phyloP scores from a whole-genome alignment of 2,113 vertebrate genomes.

The Platanista minor region DNA sequence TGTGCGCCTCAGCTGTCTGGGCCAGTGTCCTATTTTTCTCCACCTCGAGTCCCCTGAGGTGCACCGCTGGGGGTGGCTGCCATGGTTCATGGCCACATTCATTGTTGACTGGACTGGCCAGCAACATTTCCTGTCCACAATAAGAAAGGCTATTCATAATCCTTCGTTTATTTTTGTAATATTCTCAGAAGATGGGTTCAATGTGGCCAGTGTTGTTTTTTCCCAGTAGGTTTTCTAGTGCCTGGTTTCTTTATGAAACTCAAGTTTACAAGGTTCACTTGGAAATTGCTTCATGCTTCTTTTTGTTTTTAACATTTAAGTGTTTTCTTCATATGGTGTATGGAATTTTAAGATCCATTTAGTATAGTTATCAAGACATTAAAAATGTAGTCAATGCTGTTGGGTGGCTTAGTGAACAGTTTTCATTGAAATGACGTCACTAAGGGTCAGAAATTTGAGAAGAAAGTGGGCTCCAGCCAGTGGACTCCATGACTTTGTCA shows the following conservation, averaged over 20 bases:
- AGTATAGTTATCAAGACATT: not conserved
- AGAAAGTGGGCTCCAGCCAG: not conserved
- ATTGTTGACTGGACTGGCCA: no score
- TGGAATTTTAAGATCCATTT: slow-evolving; percentile 50
- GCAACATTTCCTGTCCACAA: no score
- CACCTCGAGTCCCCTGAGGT: no score
- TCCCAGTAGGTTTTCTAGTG: not conserved
- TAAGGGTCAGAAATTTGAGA: slow-evolving; percentile 61
- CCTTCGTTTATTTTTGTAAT: slow-evolving; percentile 51
- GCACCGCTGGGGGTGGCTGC: no score
- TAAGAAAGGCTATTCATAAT: slow-evolving; percentile 32
- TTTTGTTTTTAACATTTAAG: no score
- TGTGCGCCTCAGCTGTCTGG: no score
- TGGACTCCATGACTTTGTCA: not conserved
- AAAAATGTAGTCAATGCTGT: not conserved
- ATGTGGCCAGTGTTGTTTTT: not conserved
- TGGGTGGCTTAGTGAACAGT: slow-evolving; percentile 19
- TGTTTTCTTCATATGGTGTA: slow-evolving; percentile 11
- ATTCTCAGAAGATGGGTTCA: not conserved
- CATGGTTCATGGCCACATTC: no score
- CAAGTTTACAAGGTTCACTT: not conserved
- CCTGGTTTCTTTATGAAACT: slow-evolving; percentile 29
- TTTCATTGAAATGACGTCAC: slow-evolving; percentile 46
- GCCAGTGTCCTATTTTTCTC: no score
- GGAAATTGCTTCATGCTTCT: not conserved